Percentiles rank a stretch among this genome's conserved stretches.
phyloP scores from a whole-genome alignment of 2,888 invertebrate genomes.

The Drosophila affinis region DNA sequence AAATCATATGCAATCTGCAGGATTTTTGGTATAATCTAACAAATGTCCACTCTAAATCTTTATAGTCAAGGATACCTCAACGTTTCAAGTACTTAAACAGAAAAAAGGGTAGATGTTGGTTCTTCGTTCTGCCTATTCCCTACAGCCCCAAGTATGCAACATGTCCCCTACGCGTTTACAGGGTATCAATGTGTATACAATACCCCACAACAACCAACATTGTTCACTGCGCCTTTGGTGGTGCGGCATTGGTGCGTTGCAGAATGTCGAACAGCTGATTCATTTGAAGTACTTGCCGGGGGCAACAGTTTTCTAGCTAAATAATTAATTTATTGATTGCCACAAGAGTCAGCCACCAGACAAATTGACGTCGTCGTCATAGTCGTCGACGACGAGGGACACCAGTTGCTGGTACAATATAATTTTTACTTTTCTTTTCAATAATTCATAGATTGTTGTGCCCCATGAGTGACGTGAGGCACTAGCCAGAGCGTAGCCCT shows the following conservation, averaged over 20 bases:
- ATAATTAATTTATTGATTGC: conserved; percentile 73
- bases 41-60: no score
- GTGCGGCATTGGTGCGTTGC: conserved; percentile 22
- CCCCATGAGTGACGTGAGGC: conserved; percentile 1
- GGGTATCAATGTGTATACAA: not conserved
- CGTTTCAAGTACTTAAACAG: no score
- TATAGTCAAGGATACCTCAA: no score
- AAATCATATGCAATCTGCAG: no score
- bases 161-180: not conserved
- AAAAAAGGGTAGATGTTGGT: no score
- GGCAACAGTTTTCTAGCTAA: conserved; percentile 50
- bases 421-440: conserved; percentile 24
- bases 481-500: conserved; percentile 2
- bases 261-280: conserved; percentile 64
- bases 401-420: conserved; percentile 60
- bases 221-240: not conserved
- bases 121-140: no score
- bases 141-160: not conserved
- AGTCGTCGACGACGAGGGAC: conserved; percentile 34
- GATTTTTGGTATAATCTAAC: no score
- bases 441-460: conserved; percentile 30
- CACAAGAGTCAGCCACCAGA: conserved; percentile 41
- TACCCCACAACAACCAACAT: not conserved
- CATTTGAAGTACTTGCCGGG: conserved; percentile 28
- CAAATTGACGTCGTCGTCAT: conserved; percentile 55